Percentiles rank a stretch among this genome's conserved stretches.
Evolutionary conservation across 2,888 invertebrate genomes (phyloP).

Genomic region (Monoplex corrugatus): DNA sequence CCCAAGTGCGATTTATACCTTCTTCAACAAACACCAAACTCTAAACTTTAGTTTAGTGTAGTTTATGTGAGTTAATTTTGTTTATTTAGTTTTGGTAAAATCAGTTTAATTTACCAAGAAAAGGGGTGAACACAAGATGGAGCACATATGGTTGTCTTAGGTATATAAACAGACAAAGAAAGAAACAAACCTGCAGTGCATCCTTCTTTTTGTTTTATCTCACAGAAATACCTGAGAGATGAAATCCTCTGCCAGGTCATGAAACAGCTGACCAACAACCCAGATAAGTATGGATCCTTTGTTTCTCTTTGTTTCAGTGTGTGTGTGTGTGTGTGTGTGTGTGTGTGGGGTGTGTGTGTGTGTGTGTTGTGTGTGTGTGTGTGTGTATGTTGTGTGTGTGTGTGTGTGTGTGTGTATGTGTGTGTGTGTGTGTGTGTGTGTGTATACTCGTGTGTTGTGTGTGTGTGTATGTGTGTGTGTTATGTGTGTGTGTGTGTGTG

Average conservation of each 20-base stretch:
- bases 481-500: slow-evolving; percentile 18
- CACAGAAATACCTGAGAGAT: slow-evolving; percentile 95
- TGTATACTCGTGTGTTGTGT: background rate
- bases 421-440: slow-evolving; percentile 31
- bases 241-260: slow-evolving; percentile 99
- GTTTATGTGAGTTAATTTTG: no score
- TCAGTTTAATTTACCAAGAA: no score
- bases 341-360: no score
- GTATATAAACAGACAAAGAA: no score
- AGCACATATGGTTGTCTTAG: no score
- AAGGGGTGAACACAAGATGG: no score
- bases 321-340: background rate
- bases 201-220: slow-evolving; percentile 56
- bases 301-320: background rate
- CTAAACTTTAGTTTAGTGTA: no score
- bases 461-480: slow-evolving; percentile 18
- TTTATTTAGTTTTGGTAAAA: no score
- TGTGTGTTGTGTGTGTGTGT: background rate
- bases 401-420: background rate
- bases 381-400: background rate
- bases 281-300: background rate
- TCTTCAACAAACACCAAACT: no score
- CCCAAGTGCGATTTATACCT: no score
- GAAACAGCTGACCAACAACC: slow-evolving; percentile 98
- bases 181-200: no score